phyloP scores from a whole-genome alignment of 2,888 invertebrate species.

The Meta bourneti region DNA sequence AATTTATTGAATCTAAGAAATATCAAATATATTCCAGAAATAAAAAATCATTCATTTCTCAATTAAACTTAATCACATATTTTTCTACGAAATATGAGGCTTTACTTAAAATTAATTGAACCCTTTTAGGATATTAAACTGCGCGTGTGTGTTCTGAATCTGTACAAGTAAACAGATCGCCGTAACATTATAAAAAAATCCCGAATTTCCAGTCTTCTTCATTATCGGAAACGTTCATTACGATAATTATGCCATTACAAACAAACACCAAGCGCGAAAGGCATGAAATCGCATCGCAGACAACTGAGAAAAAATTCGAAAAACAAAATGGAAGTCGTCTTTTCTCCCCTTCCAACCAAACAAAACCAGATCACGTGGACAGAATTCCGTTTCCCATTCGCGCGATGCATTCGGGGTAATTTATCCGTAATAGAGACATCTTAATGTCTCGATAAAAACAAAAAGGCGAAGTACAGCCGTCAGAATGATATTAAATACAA shows the following conservation, averaged over 20 bases:
- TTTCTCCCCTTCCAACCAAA: not conserved
- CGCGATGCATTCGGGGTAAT: constrained; percentile 23
- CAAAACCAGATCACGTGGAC: not conserved
- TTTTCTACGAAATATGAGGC: too few species aligned
- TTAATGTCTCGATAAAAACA: constrained; percentile 20
- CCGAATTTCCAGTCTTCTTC: too few species aligned
- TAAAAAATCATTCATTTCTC: too few species aligned
- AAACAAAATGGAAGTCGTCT: not conserved
- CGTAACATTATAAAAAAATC: too few species aligned
- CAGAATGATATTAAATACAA: constrained; percentile 76
- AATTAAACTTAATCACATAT: too few species aligned
- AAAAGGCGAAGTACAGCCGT: constrained; percentile 50
- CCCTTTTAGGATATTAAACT: too few species aligned
- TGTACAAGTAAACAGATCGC: too few species aligned
- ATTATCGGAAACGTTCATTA: not conserved
- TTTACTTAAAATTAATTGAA: too few species aligned
- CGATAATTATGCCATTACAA: constrained; percentile 5
- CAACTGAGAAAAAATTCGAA: not conserved
- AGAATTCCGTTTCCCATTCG: not conserved
- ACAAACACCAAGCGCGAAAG: not conserved
- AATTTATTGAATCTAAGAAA: too few species aligned
- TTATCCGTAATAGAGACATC: constrained; percentile 70
- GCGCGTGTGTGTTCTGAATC: too few species aligned
- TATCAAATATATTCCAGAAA: too few species aligned
- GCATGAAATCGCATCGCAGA: not conserved